phyloP scores from a whole-genome alignment of 2,113 vertebrate species.

The Trochalopteron elliotii region DNA sequence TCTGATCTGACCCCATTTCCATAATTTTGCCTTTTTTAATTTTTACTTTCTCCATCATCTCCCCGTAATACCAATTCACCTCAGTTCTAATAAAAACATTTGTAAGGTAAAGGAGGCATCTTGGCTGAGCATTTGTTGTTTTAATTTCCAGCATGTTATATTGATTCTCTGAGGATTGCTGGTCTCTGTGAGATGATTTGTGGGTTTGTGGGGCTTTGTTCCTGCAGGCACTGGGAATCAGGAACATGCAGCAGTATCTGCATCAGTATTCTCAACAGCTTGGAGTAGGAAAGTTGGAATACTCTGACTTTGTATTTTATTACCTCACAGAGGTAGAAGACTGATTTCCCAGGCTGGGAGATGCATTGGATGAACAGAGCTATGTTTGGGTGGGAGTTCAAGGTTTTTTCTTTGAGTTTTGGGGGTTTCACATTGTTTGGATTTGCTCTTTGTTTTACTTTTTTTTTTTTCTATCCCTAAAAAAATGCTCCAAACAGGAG shows the following conservation, averaged over 20 bases:
- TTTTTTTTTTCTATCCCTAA: neutral
- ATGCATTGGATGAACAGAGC: neutral
- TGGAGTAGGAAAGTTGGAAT: neutral
- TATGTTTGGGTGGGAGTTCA: neutral
- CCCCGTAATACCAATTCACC: neutral
- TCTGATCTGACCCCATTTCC: neutral
- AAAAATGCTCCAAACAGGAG: neutral
- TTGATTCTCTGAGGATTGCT: neutral
- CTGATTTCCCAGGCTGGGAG: neutral
- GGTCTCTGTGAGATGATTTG: neutral
- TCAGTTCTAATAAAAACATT: neutral
- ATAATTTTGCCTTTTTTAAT: neutral
- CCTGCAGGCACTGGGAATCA: neutral
- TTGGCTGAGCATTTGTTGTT: neutral
- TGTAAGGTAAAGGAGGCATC: neutral
- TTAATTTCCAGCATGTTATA: neutral
- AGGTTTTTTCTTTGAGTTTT: neutral
- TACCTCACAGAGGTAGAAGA: neutral
- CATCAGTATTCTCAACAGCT: neutral
- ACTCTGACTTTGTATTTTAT: neutral
- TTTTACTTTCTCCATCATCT: neutral
- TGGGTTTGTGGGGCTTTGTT: neutral
- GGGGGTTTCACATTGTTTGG: neutral
- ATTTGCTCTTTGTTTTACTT: neutral
- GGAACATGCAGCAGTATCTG: neutral